Evolutionary conservation across 2,113 vertebrate species (phyloP), one percentile per base, ranked within the genome.

Genomic region (Osmerus eperlanus): DNA sequence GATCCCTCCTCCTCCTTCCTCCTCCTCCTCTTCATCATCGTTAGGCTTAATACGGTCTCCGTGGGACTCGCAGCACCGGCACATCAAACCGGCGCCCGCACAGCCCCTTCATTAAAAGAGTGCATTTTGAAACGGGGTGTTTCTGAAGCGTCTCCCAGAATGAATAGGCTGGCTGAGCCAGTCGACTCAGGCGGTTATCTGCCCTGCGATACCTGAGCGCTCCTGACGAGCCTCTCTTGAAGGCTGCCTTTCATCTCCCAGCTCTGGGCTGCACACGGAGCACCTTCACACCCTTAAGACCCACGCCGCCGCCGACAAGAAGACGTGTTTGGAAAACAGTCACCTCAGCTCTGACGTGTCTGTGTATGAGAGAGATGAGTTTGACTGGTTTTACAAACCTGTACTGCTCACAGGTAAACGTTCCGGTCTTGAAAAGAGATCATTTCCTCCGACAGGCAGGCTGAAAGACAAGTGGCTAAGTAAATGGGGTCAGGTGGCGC

Each of bases 401-500:
- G n/a, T 8, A 19, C 16, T 32, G 32, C 28, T 18, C 54, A 41
- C 62, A 64, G 4, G 11, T 15, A 15, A 15, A 7, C 18, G 16
- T 64, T 64, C 28, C 9, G 28, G 13, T 13, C 3, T 16, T 70
- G 55, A 71, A 21, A 23, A 67, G 63, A 69, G 58, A 55, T 41
- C 67, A 3, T 65, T 53, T 29, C 79, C 36, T 41, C 36, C 8
- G 36, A 41, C 36, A 64, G 1, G 41, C 19, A 77, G 36, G 65
- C 18, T 68, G 59, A 2, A 55, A 73, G 62, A 72, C 41, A 70
- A 77, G 74, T 79, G 63, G 67, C 36, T 70, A 54, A 21, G 61
- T 83, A 68, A 81, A 82, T 74, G 52, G 66, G 68, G 67, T 87
- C 56, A 80, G 70, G 77, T 51, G 72, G 56, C 65, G 76, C 23